Base-by-base conservation (phyloP, 2,888 invertebrate genomes). In the Harpalus rubripes region DNA sequence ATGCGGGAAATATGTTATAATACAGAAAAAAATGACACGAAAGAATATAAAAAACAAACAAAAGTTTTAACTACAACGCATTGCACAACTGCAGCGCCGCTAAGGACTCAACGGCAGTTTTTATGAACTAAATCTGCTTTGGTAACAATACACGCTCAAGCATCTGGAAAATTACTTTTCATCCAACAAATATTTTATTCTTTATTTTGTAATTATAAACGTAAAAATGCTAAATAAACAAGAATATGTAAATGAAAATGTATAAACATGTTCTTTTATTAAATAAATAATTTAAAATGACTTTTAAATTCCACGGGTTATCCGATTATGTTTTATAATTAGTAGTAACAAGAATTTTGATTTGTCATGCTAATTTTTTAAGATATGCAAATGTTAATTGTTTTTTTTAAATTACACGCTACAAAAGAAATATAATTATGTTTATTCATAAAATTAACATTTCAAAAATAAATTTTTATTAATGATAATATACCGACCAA, bases 381-480 rank as follows among this genome's bases (percentile, higher is more conserved):
- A 4, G 59, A 18, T 59, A 59, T 59, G 59, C 59, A 59, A 59
- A 32, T 32, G 32, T 32, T 32, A 32, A 59, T 59, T 59, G 56
- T 59, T 59, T 59, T 18, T 18, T 59, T 59, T 59, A 18, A 16
- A 12, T 6, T 18, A 59, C 59, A 59, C 18, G 59, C 59, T 15
- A 59, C 59, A 59, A 59, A 59, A 59, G 56, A 59, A 59, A 59
- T 18, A 59, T 59, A 59, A 59, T 32, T 32, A 5, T 32, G 32
- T 32, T 32, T 32, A 32, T 32, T 5, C 32, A 32, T 32, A 32
- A 32, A 32, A 32, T 32, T 32, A 32, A 32, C 32, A 22, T 22
- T 22, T 22, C 22, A 1, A 22, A 22, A 22, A 22, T 22, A 22
- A 22, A 22, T 22, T 22, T 22, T 3, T 22, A 22, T 22, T 22